Conservation (phyloP, 2,113 vertebrate genomes). For the Rhea americana region DNA sequence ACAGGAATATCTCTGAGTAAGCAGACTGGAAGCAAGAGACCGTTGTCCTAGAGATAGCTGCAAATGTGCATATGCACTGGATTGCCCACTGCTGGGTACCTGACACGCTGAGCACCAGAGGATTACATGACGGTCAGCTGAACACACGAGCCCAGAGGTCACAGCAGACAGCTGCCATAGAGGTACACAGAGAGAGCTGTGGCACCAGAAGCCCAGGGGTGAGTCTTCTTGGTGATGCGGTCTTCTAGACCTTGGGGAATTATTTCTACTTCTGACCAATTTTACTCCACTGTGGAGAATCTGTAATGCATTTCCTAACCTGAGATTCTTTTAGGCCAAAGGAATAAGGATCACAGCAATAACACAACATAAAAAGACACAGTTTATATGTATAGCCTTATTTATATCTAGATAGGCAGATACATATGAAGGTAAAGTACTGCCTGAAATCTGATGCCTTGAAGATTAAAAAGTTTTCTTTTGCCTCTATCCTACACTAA, state of each 20-base stretch:
- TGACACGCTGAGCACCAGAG: neutral
- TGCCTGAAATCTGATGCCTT: neutral
- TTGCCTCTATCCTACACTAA: neutral
- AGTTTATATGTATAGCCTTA: neutral
- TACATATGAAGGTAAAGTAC: neutral
- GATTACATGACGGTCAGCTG: neutral
- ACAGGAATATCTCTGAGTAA: neutral
- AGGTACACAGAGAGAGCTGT: neutral
- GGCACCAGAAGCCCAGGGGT: neutral
- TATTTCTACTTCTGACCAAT: neutral
- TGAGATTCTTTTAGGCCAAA: neutral
- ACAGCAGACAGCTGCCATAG: accelerated
- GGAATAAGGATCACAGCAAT: neutral
- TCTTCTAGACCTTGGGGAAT: neutral
- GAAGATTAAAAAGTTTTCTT: neutral
- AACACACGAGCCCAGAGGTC: neutral
- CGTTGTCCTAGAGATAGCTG: neutral
- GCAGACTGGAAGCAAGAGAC: neutral
- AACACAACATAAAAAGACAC: neutral
- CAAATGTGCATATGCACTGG: neutral
- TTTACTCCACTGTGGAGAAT: accelerated
- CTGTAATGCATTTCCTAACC: neutral
- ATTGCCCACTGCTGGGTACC: neutral
- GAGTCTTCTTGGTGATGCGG: neutral
- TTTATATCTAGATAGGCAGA: neutral